Evolutionary conservation across 1,140 invertebrate species (phyloP).

Genomic region (honey bee (Apis mellifera)): Amel_HAv3.1 CM009937.2:10661501-10662000

Average conservation of each 20-base stretch:
- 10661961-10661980: too few species aligned
- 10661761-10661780: background rate
- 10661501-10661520: background rate
- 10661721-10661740: background rate
- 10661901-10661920: too few species aligned
- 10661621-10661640: background rate
- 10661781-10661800: background rate
- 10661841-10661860: too few species aligned
- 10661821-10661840: too few species aligned
- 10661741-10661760: background rate
- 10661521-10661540: background rate
- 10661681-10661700: background rate
- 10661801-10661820: background rate
- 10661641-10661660: background rate
- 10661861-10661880: too few species aligned
- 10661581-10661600: constrained; percentile 4
- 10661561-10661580: background rate
- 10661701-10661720: background rate
- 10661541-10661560: background rate
- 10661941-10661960: too few species aligned
- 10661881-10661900: too few species aligned
- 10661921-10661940: too few species aligned
- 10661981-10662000: too few species aligned
- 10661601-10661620: background rate
- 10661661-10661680: background rate